A percentile compares a stretch with the other conserved stretches of the same genome.
Conservation (phyloP, 2,113 vertebrate species). For the Amphiprion percula region DNA sequence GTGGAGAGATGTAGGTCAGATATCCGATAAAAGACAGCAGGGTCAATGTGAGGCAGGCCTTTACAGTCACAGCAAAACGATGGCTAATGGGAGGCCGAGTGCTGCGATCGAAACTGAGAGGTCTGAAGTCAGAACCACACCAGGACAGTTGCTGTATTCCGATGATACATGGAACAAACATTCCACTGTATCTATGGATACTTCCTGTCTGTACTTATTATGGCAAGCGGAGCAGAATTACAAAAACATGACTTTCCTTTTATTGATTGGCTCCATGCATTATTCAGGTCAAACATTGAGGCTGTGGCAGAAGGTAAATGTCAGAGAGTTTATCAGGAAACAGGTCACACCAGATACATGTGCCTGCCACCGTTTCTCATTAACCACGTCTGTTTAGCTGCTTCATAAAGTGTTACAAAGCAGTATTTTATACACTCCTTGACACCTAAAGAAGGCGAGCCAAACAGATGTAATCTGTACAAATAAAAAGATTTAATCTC, state of each 20-base stretch:
- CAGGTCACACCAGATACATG: constrained; percentile 56
- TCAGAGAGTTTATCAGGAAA: constrained; percentile 65
- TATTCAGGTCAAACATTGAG: constrained; percentile 69
- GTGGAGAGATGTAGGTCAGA: constrained; percentile 19
- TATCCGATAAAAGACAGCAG: constrained; percentile 29
- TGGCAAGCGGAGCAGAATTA: constrained; percentile 40
- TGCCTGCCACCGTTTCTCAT: constrained; percentile 5
- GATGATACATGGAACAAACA: not conserved
- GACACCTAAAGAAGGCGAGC: not conserved
- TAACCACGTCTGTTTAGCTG: not conserved
- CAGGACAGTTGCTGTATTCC: not conserved
- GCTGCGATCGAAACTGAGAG: constrained; percentile 17
- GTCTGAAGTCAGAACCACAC: not conserved
- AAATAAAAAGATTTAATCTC: no score
- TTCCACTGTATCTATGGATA: not conserved
- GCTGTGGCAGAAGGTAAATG: constrained; percentile 61
- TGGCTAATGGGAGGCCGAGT: constrained; percentile 20
- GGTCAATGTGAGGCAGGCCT: constrained; percentile 15
- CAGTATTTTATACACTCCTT: not conserved
- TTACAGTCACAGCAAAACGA: constrained; percentile 13
- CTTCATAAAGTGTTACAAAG: not conserved
- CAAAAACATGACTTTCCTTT: constrained; percentile 53
- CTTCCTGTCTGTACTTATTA: constrained; percentile 20
- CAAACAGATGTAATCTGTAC: not conserved
- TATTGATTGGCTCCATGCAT: constrained; percentile 72